Evolutionary conservation across 2,888 invertebrate species (phyloP), one percentile per base, ranked within the genome.

Genomic region (Plusia festucae): DNA sequence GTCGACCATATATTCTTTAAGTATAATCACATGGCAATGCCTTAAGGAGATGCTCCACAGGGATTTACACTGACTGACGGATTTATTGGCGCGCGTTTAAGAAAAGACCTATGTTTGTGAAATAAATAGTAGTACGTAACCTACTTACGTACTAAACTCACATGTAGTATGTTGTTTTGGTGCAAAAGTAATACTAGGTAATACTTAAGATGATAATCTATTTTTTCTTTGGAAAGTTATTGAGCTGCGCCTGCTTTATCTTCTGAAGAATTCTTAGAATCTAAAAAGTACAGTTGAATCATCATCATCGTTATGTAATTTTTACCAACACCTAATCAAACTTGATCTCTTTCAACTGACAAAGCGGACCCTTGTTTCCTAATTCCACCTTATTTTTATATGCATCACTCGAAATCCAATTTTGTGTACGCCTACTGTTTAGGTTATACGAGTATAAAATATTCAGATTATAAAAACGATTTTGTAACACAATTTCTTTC

Each of bases 381-480:
- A 56, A 70, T 65, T 60, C 51, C 24, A 40, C n/a, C 24, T 15
- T 65, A 51, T 71, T 66, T 68, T 40, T 59, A 53, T 57, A 64
- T 69, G 53, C 52, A 58, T 58, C 60, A 70, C 46, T 61, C 65
- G 20, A 61, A 70, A 67, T 63, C 34, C 46, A 68, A 70, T 69
- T 61, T 63, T 62, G 55, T 65, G 24, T 69, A 60, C 61, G 44
- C 49, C 61, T 59, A 60, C 46, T 61, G 32, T 51, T 13, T 54
- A 54, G 9, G 13, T 58, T 57, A 52, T 68, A 32, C 59, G 53
- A 16, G 60, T 53, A 63, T 63, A 70, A 72, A 70, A 65, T 53
- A 63, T 72, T 62, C 30, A 71, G 53, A 73, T 73, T 65, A 73
- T 66, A 70, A 68, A 71, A 65, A 65, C 64, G 61, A 68, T 68